Base-by-base conservation (phyloP, 30 jellyfish, hydroid and myxozoan genomes). In the Hydra vulgaris region DNA sequence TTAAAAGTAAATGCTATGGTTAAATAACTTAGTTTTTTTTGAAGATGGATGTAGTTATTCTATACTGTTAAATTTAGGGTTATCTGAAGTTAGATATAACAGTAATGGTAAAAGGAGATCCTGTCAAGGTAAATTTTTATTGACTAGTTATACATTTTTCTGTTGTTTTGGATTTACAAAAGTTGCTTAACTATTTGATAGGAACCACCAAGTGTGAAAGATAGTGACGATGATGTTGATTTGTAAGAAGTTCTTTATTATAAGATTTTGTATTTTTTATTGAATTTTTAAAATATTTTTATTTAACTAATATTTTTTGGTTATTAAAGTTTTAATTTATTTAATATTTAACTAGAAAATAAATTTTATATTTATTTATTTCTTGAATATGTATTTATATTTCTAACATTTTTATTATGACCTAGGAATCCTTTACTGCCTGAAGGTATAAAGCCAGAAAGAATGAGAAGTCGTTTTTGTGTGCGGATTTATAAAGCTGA, bases 151-250 rank as follows among this genome's bases (percentile, higher is more conserved):
- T 0, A 8, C 0, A 74, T 74, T 21, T 74, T 20, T 74, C 15
- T 74, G 53, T 21, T 74, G 56, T 12, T 40, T 40, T 40, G n/a
- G 61, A 3, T 40, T 3, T 40, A 40, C 5, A 40, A 40, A 40
- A 40, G 5, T 40, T 40, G 61, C 61, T 12, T 40, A 40, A 40
- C 5, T 40, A 3, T 40, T 26, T 7, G 7, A 1, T 66, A 56
- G 81, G 76, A 81, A 40, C 80, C 82, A 24, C 85, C 89, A 17
- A 27, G 80, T 70, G 68, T 26, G 0, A 27, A 71, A 23, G 89
- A 81, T 81, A 84, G 52, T 19, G 89, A 81, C 71, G 89, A 81
- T 56, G 89, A 81, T 54, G 53, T 81, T 81, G 89, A 81, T 12
- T 24, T 52, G 89, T 81, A 81, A 54, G 85, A 20, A 26, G n/a